Percentiles rank a stretch among this genome's conserved stretches.
Evolutionary conservation across 2,113 vertebrate genomes (phyloP).

Genomic region (Hemibagrus wyckioides): DNA sequence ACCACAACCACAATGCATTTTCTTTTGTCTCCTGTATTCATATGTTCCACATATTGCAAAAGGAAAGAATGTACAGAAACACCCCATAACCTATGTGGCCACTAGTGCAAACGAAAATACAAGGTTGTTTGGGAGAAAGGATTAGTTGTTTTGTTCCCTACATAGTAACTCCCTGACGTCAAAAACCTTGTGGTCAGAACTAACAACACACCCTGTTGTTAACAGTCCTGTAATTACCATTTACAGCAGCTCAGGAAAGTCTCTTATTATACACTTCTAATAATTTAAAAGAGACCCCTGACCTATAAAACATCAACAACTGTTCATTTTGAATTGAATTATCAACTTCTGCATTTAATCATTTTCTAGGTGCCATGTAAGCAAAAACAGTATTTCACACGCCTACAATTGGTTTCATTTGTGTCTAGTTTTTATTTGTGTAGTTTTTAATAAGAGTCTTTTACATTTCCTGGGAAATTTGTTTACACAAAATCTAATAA

Average conservation of each 20-base stretch:
- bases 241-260: neutral
- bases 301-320: neutral
- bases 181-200: constrained; percentile 15
- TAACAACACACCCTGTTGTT: constrained; percentile 9
- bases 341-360: neutral
- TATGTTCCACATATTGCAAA: neutral
- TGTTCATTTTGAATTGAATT: neutral
- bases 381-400: neutral
- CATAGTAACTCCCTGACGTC: constrained; percentile 10
- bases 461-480: neutral
- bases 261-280: neutral
- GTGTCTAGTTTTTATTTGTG: neutral
- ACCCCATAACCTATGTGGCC: neutral
- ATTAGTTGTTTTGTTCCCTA: constrained; percentile 19
- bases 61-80: constrained; percentile 8
- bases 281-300: neutral
- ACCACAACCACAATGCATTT: constrained; percentile 3
- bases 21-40: neutral
- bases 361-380: neutral
- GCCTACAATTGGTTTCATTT: neutral
- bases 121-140: neutral
- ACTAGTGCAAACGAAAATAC: neutral
- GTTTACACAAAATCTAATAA: neutral
- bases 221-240: neutral
- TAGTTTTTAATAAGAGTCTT: neutral